These are phyloP conservation scores for Thamnophis elegans DNA, from an alignment of 2,797 vertebrate species.

Conservation along the genomic window DNA sequence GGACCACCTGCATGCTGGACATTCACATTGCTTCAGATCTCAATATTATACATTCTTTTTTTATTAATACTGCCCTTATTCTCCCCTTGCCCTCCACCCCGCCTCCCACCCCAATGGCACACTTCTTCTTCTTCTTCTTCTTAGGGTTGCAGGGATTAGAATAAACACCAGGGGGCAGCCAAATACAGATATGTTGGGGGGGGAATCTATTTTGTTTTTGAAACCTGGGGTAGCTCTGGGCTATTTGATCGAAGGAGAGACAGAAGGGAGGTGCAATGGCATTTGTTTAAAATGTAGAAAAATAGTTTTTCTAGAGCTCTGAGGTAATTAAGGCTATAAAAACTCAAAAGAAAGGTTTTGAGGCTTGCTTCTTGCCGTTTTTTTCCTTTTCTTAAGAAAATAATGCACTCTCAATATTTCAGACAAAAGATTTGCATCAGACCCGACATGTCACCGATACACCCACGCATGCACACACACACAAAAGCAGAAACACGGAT, in stretches of 20 bases:
- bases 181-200: conserved; percentile 13
- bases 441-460: neutral
- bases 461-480: neutral
- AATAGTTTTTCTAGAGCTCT: conserved; percentile 47
- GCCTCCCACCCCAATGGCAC: neutral
- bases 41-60: neutral
- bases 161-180: conserved; percentile 64
- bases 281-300: conserved; percentile 38
- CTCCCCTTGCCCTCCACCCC: neutral
- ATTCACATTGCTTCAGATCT: neutral
- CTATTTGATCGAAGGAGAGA: neutral
- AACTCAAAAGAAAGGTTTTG: conserved; percentile 15
- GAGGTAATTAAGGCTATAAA: conserved; percentile 55
- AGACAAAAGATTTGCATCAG: conserved; percentile 49
- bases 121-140: neutral
- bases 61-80: conserved; percentile 7
- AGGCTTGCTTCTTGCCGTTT: neutral
- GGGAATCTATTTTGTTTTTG: neutral
- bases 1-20: neutral
- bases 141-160: neutral
- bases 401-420: conserved; percentile 37
- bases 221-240: neutral
- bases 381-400: conserved; percentile 39
- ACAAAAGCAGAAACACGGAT: neutral
- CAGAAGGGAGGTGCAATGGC: neutral